These are phyloP conservation scores for Torymus auratus DNA, from an alignment of 2,888 invertebrate genomes.

Conservation along the genomic window DNA sequence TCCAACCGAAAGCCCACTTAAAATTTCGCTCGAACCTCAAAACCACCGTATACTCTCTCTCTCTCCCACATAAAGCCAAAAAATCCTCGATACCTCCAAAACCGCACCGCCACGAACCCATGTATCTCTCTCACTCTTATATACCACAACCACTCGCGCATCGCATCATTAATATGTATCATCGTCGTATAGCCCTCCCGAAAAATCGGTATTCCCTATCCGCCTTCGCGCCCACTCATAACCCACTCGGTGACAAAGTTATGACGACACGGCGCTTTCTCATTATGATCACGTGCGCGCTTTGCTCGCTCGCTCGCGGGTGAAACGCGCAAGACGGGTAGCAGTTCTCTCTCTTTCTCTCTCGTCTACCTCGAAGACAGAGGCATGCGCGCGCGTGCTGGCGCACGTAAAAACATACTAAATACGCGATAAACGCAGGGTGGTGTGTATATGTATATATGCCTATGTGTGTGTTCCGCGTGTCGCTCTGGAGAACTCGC, in stretches of 20 bases:
- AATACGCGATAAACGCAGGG: conserved; percentile 60
- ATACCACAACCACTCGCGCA: not conserved
- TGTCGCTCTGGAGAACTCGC: too few relatives aligned
- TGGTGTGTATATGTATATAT: conserved; percentile 63
- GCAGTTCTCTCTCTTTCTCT: conserved; percentile 15
- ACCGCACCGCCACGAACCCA: not conserved
- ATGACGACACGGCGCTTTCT: conserved; percentile 38
- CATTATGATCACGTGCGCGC: conserved; percentile 55
- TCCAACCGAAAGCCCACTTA: not conserved
- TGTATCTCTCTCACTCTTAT: too few relatives aligned
- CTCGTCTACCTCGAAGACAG: not conserved
- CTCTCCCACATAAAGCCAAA: too few relatives aligned
- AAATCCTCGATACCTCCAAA: too few relatives aligned
- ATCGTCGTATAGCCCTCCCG: conserved; percentile 5
- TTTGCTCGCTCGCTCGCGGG: not conserved
- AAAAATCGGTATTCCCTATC: conserved; percentile 45
- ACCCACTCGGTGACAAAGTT: conserved; percentile 17
- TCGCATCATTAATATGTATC: conserved; percentile 45
- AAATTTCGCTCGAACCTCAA: too few relatives aligned
- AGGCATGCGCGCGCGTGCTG: not conserved
- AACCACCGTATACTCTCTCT: too few relatives aligned
- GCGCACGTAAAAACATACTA: conserved; percentile 53
- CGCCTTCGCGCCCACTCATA: conserved; percentile 6
- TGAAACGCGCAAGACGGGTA: conserved; percentile 47
- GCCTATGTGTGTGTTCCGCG: too few relatives aligned